phyloP scores from a whole-genome alignment of 2,797 vertebrate species.

The Myotis myotis region DNA sequence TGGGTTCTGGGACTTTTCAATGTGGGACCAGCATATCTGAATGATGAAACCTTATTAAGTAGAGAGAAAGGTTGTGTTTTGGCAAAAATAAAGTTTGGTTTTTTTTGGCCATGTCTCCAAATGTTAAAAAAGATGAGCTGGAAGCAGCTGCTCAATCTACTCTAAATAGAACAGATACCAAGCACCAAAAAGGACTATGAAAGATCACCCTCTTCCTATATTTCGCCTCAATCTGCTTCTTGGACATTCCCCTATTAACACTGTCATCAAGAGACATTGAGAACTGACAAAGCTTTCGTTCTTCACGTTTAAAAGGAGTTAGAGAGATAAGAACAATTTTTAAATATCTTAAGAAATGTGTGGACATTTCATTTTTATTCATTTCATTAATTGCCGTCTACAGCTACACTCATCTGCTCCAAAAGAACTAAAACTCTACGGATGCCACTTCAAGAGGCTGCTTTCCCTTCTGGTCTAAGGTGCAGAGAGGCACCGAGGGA shows the following conservation, averaged over 20 bases:
- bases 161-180: neutral
- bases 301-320: neutral
- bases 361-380: neutral
- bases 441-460: neutral
- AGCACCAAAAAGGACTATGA: neutral
- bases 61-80: neutral
- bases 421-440: neutral
- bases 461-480: neutral
- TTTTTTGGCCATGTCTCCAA: neutral
- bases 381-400: neutral
- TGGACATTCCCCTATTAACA: neutral
- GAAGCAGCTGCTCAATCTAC: neutral
- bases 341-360: neutral
- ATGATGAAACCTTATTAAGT: neutral
- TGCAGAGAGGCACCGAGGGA: neutral
- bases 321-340: neutral
- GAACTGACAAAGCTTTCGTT: neutral
- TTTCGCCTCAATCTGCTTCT: neutral
- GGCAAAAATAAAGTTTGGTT: neutral
- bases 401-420: neutral
- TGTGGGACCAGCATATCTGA: neutral
- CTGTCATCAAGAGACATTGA: neutral
- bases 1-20: neutral
- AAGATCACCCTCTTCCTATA: neutral
- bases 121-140: conserved; percentile 29